Evolutionary conservation across 1,140 invertebrate species (phyloP), one percentile per base, ranked within the genome.

Genomic region (Caenorhabditis elegans): DNA sequence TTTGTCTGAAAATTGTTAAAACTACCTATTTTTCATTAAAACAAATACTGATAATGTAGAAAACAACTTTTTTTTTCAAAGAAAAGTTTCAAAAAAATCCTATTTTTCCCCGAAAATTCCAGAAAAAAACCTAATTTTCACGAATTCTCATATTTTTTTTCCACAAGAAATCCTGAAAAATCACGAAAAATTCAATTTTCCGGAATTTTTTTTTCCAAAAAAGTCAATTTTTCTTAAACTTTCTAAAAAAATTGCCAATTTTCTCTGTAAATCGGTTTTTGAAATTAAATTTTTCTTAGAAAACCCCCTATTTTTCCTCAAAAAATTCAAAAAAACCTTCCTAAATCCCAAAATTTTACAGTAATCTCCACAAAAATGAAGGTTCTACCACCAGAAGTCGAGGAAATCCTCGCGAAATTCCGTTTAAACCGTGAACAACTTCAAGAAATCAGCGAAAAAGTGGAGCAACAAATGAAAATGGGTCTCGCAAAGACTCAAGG

Each of bases 391-490:
- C 17, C 15, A 43, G 60, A 70, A 70, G 60, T 70, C 10, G 60
- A 70, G 60, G 60, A 78, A 31, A n/a, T 48, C 36, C 81, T 82
- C 13, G 15, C 24, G 24, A 48, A 55, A 34, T 82, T 82, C 75
- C 34, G 53, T 34, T 17, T 82, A 1, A 51, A 60, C 19, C 60
- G 75, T 17, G 82, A 84, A 13, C 79, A 84, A 60, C 51, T 84
- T 4, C 80, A 83, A 22, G 76, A 84, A 31, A 84, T 84, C 60
- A 79, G 76, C 28, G 60, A 79, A 22, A 70, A 89, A 75, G 88
- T 89, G 15, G 76, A 86, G 28, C 34, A 47, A 15, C 86, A 90
- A 51, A 85, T 89, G 79, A 79, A 75, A 22, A 28, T 75, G 17
- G 89, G 88, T 36, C 83, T 90, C 17, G 65, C 65, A 31, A 65